These are phyloP conservation scores for Chelonus formosanus DNA, from an alignment of 2,888 invertebrate species.

Conservation along the genomic window DNA sequence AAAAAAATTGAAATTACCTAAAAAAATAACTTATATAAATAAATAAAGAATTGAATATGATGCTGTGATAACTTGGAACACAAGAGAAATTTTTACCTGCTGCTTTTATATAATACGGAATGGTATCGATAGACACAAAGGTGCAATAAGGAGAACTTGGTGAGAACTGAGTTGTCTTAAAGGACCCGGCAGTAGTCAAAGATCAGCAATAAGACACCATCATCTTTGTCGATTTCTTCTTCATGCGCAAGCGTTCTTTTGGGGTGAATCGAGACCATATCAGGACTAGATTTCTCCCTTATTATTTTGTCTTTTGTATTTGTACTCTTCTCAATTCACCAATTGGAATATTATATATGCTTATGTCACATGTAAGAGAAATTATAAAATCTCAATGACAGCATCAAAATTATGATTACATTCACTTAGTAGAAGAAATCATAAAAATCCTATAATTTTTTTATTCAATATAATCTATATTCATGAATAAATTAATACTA, in stretches of 20 bases:
- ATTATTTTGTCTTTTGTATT: too few species aligned
- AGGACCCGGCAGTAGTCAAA: constrained; percentile 29
- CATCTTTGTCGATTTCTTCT: constrained; percentile 10
- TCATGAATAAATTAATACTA: too few species aligned
- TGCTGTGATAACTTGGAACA: constrained; percentile 6
- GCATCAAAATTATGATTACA: too few species aligned
- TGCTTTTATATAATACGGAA: neutral
- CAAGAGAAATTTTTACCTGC: constrained; percentile 28
- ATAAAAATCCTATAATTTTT: too few species aligned
- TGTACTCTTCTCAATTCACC: too few species aligned
- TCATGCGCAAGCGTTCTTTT: constrained; percentile 30
- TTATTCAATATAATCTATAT: too few species aligned
- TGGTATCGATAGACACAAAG: neutral
- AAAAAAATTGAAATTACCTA: neutral
- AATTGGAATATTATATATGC: too few species aligned
- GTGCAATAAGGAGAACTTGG: constrained; percentile 8
- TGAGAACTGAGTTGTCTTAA: constrained; percentile 37
- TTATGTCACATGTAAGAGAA: too few species aligned
- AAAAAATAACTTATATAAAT: neutral
- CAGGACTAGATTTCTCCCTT: too few species aligned
- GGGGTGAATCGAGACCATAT: neutral
- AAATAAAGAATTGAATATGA: neutral
- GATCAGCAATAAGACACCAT: constrained; percentile 7
- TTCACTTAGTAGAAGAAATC: too few species aligned
- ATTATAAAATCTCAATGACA: too few species aligned